Conservation (phyloP, 2,113 vertebrate genomes). For the Ivindomyrus marchei region DNA sequence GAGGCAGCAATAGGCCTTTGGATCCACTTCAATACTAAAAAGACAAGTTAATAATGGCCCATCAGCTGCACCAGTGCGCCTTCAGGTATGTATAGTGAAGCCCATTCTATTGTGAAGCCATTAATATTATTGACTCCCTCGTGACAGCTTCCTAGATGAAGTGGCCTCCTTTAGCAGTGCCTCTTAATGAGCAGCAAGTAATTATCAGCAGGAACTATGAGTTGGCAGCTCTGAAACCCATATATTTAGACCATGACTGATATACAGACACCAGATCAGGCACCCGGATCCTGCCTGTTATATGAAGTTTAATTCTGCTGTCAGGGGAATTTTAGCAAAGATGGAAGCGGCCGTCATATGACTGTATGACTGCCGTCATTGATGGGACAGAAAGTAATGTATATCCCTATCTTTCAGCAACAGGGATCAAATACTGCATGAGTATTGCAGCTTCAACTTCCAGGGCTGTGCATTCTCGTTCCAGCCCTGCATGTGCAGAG, state of each 20-base stretch:
- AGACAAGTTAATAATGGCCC: conserved; percentile 25
- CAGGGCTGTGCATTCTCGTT: neutral
- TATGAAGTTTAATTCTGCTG: neutral
- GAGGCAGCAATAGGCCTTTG: neutral
- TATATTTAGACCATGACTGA: neutral
- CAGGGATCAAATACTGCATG: neutral
- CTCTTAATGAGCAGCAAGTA: conserved; percentile 29
- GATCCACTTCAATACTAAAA: neutral
- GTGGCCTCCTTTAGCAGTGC: conserved; percentile 15
- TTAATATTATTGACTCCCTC: conserved; percentile 37
- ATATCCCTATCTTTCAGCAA: neutral
- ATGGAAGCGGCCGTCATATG: neutral
- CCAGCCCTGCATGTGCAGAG: neutral
- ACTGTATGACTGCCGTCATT: neutral
- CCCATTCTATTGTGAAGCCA: conserved; percentile 23
- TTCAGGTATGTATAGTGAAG: conserved; percentile 13
- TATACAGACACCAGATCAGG: neutral
- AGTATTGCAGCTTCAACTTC: neutral
- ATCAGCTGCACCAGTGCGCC: neutral
- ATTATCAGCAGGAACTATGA: conserved; percentile 25
- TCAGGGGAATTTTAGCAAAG: neutral
- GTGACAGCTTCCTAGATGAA: conserved; percentile 26
- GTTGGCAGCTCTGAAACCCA: neutral
- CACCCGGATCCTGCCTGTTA: neutral
- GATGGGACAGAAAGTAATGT: neutral